Percentiles rank a stretch among this genome's conserved stretches.
Conservation (phyloP, 2,888 invertebrate genomes). For the Sphaerophoria taeniata region DNA sequence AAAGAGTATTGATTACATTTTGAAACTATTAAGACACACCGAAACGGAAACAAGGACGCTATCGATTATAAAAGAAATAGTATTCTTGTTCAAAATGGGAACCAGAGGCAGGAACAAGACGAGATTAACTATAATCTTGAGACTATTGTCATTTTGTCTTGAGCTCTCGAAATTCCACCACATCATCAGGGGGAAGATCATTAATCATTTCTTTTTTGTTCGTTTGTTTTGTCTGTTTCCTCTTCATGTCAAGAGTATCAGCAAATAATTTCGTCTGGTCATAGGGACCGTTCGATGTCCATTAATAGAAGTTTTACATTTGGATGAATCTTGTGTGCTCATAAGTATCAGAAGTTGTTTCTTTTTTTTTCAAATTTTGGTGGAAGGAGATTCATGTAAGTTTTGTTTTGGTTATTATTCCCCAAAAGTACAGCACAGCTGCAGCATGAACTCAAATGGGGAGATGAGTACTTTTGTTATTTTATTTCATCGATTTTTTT, state of each 20-base stretch:
- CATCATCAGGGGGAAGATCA: constrained; percentile 51
- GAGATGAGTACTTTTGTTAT: constrained; percentile 34
- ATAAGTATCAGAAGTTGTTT: background rate
- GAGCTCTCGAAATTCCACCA: background rate
- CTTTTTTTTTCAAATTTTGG: background rate
- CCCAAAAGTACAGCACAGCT: background rate
- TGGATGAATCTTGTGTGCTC: constrained; percentile 19
- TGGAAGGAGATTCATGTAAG: background rate
- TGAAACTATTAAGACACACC: constrained; percentile 49
- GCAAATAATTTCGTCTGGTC: constrained; percentile 63
- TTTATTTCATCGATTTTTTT: constrained; percentile 60
- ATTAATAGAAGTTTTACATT: constrained; percentile 61
- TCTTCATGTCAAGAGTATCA: constrained; percentile 31
- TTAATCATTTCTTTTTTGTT: constrained; percentile 68
- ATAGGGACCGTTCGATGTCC: constrained; percentile 60
- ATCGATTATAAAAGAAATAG: constrained; percentile 21
- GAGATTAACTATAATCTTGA: constrained; percentile 61
- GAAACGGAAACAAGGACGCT: constrained; percentile 28
- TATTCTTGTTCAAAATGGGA: constrained; percentile 1
- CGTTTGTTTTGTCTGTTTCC: background rate
- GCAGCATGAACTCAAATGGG: background rate
- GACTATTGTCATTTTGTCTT: constrained; percentile 59
- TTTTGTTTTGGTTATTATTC: constrained; percentile 2
- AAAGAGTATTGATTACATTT: constrained; percentile 64
- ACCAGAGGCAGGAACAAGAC: constrained; percentile 18